These are phyloP conservation scores for Neotragus moschatus DNA, from an alignment of 2,113 vertebrate genomes.

Conservation along the genomic window DNA sequence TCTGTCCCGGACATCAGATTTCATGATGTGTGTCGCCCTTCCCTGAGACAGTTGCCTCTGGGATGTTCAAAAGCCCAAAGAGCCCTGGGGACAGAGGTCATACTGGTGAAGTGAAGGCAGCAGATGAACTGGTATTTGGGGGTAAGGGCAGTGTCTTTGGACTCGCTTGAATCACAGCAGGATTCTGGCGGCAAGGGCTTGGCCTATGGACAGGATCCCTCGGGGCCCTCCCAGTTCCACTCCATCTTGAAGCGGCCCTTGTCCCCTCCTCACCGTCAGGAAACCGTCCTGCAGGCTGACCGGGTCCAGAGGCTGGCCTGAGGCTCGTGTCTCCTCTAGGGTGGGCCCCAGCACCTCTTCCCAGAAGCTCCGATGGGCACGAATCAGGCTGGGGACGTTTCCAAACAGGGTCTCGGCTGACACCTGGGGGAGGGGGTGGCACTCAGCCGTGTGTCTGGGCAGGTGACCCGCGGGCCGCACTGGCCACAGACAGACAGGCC, in stretches of 20 bases:
- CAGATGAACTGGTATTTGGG: neutral
- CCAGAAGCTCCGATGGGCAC: slow-evolving; percentile 84
- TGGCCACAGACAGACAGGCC: neutral
- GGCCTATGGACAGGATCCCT: neutral
- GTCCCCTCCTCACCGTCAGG: slow-evolving; percentile 77
- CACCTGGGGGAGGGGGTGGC: slow-evolving; percentile 63
- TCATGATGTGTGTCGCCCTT: neutral
- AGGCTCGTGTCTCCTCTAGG: slow-evolving; percentile 77
- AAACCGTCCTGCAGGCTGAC: slow-evolving; percentile 81
- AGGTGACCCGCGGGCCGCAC: neutral
- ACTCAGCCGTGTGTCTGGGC: neutral
- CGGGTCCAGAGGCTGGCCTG: slow-evolving; percentile 84
- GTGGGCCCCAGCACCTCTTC: slow-evolving; percentile 84
- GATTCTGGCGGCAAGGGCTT: too few relatives aligned
- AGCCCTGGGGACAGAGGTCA: neutral
- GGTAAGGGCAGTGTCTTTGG: neutral
- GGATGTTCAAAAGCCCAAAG: neutral
- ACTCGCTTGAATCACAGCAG: neutral
- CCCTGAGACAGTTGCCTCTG: neutral
- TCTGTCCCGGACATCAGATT: neutral
- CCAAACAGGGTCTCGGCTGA: slow-evolving; percentile 81
- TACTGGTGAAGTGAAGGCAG: neutral
- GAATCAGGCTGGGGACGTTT: slow-evolving; percentile 82
- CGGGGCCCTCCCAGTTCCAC: neutral
- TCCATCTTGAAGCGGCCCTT: neutral